A percentile compares a stretch with the other conserved stretches of the same genome.
phyloP scores from a whole-genome alignment of 1,140 invertebrate genomes.

The Charaxes varanes region DNA sequence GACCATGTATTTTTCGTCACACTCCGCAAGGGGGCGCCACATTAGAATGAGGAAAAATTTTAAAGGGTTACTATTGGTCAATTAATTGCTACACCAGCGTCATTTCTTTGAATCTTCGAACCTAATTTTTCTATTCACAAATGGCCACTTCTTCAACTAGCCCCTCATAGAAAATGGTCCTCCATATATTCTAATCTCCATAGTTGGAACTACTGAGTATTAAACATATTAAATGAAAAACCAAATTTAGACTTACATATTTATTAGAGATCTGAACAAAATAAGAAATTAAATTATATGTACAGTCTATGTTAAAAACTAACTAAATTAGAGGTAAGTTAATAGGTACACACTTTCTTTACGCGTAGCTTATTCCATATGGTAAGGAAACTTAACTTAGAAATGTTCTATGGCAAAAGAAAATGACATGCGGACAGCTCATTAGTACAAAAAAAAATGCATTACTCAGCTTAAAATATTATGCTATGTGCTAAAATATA shows the following conservation, averaged over 20 bases:
- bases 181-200: no score
- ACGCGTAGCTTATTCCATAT: slow-evolving; percentile 49
- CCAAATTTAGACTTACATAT: slow-evolving; percentile 65
- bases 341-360: slow-evolving; percentile 69
- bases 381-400: slow-evolving; percentile 43
- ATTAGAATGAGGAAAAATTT: no score
- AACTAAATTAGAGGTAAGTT: slow-evolving; percentile 71
- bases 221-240: no score
- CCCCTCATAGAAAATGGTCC: no score
- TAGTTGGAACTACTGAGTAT: no score
- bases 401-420: slow-evolving; percentile 49
- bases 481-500: slow-evolving; percentile 35
- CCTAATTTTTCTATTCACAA: no score
- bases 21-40: no score
- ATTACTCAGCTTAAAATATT: slow-evolving; percentile 31
- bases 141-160: no score
- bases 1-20: no score
- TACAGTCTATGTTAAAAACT: slow-evolving; percentile 73
- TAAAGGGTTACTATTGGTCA: no score
- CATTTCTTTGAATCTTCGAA: no score
- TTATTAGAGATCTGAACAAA: slow-evolving; percentile 75
- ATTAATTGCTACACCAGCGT: no score
- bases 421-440: slow-evolving; percentile 33
- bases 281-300: slow-evolving; percentile 74
- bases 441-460: slow-evolving; percentile 42